A percentile compares a stretch with the other conserved stretches of the same genome.
phyloP scores from a whole-genome alignment of 2,797 vertebrate genomes.

The Meda fulgida region DNA sequence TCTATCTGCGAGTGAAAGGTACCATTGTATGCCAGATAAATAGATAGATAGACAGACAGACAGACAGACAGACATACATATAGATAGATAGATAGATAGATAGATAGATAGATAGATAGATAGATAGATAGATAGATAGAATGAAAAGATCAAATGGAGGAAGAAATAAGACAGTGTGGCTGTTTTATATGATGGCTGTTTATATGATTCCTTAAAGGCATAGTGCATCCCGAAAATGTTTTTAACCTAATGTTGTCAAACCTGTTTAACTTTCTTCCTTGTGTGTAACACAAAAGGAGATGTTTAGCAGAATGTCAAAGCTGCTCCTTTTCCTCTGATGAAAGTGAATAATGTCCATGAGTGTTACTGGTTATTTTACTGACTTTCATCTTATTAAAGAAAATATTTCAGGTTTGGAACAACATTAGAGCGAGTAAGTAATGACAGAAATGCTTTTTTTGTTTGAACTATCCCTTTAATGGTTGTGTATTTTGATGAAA shows the following conservation, averaged over 20 bases:
- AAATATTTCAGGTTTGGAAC: neutral
- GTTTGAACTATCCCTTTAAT: neutral
- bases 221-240: neutral
- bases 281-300: neutral
- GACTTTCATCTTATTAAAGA: neutral
- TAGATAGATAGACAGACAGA: neutral
- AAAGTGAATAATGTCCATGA: neutral
- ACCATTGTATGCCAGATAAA: constrained; percentile 44
- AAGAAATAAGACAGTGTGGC: neutral
- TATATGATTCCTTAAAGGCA: neutral
- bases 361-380: neutral
- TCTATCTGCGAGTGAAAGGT: constrained; percentile 81
- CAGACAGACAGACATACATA: neutral
- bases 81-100: neutral
- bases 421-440: neutral
- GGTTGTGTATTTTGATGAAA: constrained; percentile 1
- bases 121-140: neutral
- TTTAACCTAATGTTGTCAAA: neutral
- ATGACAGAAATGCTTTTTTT: neutral
- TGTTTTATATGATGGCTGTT: neutral
- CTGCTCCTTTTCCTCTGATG: neutral
- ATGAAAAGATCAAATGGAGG: neutral
- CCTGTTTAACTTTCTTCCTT: neutral
- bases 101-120: no score
- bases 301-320: constrained; percentile 8